Evolutionary conservation across 1,140 invertebrate species (phyloP), one percentile per base, ranked within the genome.

Genomic region (Chymomyza costata): DNA sequence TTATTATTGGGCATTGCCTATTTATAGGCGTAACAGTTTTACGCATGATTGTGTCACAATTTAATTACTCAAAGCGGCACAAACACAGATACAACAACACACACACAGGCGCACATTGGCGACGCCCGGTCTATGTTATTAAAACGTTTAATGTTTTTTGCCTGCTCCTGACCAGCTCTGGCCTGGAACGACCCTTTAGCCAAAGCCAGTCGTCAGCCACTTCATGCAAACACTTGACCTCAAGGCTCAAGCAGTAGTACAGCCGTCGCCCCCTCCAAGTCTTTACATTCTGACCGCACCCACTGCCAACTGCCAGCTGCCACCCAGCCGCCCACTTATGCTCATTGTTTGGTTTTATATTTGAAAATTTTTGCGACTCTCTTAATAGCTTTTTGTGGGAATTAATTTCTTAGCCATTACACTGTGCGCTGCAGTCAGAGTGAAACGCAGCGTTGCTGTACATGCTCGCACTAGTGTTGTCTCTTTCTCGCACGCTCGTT

Each of bases 341-440:
- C 53, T 53, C 66, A 78, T 76, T 76, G 70, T 76, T 76, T 76
- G 71, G 70, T 76, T 76, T 78, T 78, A 70, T 78, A 78, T 76
- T 76, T 70, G 65, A 58, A 69, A 65, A 76, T 76, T 76, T 78
- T 78, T 76, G 71, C 71, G 71, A 76, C 71, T 76, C 71, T 70
- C 71, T 78, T 76, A 76, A 76, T 76, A 71, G 71, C 62, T 71
- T 76, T 76, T 71, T 78, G 62, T 76, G 71, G 78, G 78, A 76
- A 76, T 76, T 76, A 76, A 76, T 76, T 76, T 76, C 71, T 78
- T 78, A 46, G 71, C 71, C 78, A 78, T 76, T 78, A 25, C 3
- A 78, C 21, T 25, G 21, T 5, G 21, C 21, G 21, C 21, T 5
- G 21, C 3, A 8, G 21, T 3, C 71, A 63, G 66, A 8, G 21